Evolutionary conservation across 2,113 vertebrate species (phyloP).

Genomic region (Aspiorhynchus laticeps): DNA sequence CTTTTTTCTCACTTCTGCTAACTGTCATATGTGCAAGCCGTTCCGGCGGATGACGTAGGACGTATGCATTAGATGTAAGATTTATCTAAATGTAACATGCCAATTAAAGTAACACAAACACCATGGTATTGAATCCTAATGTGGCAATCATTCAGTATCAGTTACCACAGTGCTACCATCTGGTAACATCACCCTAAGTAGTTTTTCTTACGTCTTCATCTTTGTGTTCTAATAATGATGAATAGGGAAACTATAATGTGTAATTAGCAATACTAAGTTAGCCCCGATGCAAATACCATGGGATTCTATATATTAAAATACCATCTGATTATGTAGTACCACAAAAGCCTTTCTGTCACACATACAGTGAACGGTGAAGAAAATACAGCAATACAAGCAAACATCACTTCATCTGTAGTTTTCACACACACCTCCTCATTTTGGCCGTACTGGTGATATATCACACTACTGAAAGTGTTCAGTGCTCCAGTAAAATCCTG

Average conservation of each 20-base stretch:
- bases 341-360: background rate
- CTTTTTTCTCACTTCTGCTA: too few relatives aligned
- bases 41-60: too few relatives aligned
- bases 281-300: too few relatives aligned
- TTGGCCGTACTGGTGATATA: background rate
- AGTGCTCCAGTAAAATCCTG: background rate
- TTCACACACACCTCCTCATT: background rate
- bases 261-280: background rate
- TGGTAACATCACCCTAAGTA: background rate
- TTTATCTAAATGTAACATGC: too few relatives aligned
- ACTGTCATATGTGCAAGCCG: too few relatives aligned
- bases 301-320: too few relatives aligned
- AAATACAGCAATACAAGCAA: background rate
- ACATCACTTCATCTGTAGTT: background rate
- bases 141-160: background rate
- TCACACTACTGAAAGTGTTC: background rate
- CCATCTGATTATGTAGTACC: too few relatives aligned
- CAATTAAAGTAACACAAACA: background rate
- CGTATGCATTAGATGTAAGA: too few relatives aligned
- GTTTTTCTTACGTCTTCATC: background rate
- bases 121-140: background rate
- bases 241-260: background rate
- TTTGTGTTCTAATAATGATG: background rate
- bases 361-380: background rate
- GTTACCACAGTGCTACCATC: background rate